Evolutionary conservation across 2,797 vertebrate species (phyloP), one percentile per base, ranked within the genome.

Genomic region (Aeoliscus strigatus): DNA sequence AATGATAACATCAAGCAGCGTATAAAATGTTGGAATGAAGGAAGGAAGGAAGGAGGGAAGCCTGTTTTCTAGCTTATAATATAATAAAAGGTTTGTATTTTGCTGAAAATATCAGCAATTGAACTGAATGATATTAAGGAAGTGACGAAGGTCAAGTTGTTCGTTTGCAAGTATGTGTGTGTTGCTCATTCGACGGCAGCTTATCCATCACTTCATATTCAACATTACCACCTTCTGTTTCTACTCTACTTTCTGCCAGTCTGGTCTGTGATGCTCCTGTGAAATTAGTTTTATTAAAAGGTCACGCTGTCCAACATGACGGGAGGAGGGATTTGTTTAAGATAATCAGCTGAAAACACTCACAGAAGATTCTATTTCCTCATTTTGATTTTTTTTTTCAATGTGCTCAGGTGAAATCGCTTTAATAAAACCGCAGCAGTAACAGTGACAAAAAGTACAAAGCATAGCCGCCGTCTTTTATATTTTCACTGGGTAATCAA

Each of bases 381-480:
- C 36, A 38, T 39, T 11, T 32, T 2, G 11, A 14, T 27, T 23
- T 42, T 35, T 23, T 16, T 46, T 51, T 60, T 5, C 29, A 38
- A n/a, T n/a, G n/a, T n/a, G n/a, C 40, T 51, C 40, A 24, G 31
- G 14, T 21, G 17, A 49, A 56, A 48, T 62, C 25, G 1, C 9
- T 36, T 27, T 44, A 2, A 26, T 23, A 24, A 32, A 27, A 3
- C 18, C 3, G 18, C 18, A 21, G 6, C 6, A 21, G 3, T 21
- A 21, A 21, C 18, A 7, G 2, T 21, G 13, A 51, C 27, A 11
- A 29, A 24, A 58, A 55, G 29, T 2, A 16, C 38, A 39, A 26
- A 27, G 24, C 28, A 4, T 11, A n/a, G 11, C 8, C 1, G 0
- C 8, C 2, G 2, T 38, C 26, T 17, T 42, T 28, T 7, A 13